phyloP scores from a whole-genome alignment of 2,888 invertebrate genomes.

The Trachelus tabidus region DNA sequence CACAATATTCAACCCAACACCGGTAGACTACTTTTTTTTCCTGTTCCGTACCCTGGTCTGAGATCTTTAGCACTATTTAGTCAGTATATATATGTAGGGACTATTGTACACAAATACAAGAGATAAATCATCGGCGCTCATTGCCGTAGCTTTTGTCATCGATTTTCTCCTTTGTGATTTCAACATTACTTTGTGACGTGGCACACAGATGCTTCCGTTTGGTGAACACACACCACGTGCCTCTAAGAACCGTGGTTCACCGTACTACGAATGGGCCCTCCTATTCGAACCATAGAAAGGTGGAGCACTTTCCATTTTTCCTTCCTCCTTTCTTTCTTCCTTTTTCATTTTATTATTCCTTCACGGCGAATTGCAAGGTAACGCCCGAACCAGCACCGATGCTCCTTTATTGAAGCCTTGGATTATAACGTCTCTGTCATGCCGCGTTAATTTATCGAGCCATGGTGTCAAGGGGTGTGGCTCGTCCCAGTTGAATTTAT shows the following conservation, averaged over 20 bases:
- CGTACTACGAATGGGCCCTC: not conserved
- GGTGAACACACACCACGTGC: not conserved
- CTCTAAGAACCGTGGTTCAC: not conserved
- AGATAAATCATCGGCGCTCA: conserved; percentile 48
- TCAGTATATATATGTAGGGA: not conserved
- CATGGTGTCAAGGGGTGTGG: conserved; percentile 5
- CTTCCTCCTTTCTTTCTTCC: conserved; percentile 4
- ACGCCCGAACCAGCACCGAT: conserved; percentile 21
- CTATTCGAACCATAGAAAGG: conserved; percentile 1
- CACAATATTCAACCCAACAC: conserved; percentile 10
- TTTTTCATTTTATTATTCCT: conserved; percentile 4
- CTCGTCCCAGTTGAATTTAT: conserved; percentile 42
- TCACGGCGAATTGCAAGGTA: conserved; percentile 39
- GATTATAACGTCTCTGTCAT: conserved; percentile 59
- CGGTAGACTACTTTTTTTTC: conserved; percentile 7
- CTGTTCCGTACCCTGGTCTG: not conserved
- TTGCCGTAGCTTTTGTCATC: conserved; percentile 31
- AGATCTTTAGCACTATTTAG: conserved; percentile 23
- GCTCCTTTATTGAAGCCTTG: conserved; percentile 20
- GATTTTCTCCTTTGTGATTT: not conserved
- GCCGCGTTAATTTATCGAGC: conserved; percentile 51
- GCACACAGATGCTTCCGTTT: not conserved
- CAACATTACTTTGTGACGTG: not conserved
- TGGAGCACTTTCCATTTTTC: conserved; percentile 13
- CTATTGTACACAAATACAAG: conserved; percentile 30